Base-by-base conservation (phyloP, 2,797 vertebrate species). In the Rhinophrynus dorsalis region DNA sequence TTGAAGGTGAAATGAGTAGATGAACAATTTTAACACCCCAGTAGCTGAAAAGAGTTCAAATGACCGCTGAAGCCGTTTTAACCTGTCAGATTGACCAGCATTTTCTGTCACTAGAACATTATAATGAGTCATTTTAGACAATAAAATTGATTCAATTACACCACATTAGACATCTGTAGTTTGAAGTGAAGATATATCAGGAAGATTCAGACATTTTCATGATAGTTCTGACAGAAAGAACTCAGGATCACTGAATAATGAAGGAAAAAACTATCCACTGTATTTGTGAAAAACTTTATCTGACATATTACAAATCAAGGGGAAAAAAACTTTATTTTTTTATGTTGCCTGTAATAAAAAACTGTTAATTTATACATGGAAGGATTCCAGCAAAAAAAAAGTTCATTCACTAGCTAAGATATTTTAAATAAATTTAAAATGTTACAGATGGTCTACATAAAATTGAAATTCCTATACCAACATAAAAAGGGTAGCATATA, bases 141-240 rank as follows among this genome's bases (percentile, higher is more conserved):
- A 87, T 91, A 91, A 90, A 91, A 91, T 91, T 88, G 87, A 88
- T 88, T 89, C 89, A 90, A 91, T 91, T 90, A 90, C 86, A 74
- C 80, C 83, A 76, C 84, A 89, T 90, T 91, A 90, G 84, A 82
- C 77, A 68, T 83, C 79, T 74, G 80, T 60, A 75, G 12, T 45
- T 81, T 75, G 59, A 81, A 81, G 81, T 74, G 69, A 79, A 84
- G 82, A 85, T 59, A 77, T 55, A 75, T 79, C 76, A 89, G 79
- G 79, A 75, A 78, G 80, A 81, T 76, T 79, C 81, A 81, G 77
- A 61, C 33, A 58, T 50, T 72, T 59, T 58, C 13, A 30, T 32
- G 12, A 40, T 51, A 30, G 33, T 72, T 66, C 27, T 59, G 33
- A 65, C 55, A 59, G 54, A 55, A 33, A 27, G 20, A 24, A 50